Conservation (phyloP, 2,797 vertebrate species). For the Tapirus indicus region DNA sequence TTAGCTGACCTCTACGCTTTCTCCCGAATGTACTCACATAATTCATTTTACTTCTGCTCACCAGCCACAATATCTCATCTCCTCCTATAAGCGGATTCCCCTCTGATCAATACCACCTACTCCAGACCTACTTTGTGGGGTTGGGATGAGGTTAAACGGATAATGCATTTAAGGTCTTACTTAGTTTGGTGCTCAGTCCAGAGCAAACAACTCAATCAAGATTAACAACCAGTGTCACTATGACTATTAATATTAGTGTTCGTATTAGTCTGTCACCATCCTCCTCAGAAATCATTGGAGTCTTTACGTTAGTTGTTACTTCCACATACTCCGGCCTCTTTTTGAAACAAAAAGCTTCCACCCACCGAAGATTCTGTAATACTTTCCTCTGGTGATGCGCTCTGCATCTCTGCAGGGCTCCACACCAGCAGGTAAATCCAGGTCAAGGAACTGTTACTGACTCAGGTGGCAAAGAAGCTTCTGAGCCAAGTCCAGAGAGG, state of each 20-base stretch:
- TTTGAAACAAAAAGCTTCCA: not conserved
- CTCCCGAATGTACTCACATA: not conserved
- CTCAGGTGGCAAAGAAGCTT: not conserved
- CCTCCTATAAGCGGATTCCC: not conserved
- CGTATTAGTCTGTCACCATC: not conserved
- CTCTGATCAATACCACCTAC: constrained; percentile 18
- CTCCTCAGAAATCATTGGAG: not conserved
- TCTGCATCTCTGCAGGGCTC: not conserved
- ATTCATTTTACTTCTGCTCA: not conserved
- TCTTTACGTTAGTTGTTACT: not conserved
- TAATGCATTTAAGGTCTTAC: constrained; percentile 47
- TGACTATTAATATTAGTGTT: not conserved
- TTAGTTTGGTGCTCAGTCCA: not conserved
- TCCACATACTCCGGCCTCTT: not conserved
- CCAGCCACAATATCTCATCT: not conserved
- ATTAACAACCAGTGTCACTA: not conserved
- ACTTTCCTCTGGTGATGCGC: not conserved
- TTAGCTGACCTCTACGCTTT: not conserved
- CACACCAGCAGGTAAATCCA: not conserved
- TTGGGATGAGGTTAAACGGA: not conserved
- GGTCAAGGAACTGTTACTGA: not conserved
- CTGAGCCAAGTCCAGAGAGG: not conserved
- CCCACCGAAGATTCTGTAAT: not conserved
- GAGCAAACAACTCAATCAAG: constrained; percentile 35
- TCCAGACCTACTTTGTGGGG: not conserved